Conservation (phyloP, 2,113 vertebrate genomes). For the Saccopteryx leptura region DNA sequence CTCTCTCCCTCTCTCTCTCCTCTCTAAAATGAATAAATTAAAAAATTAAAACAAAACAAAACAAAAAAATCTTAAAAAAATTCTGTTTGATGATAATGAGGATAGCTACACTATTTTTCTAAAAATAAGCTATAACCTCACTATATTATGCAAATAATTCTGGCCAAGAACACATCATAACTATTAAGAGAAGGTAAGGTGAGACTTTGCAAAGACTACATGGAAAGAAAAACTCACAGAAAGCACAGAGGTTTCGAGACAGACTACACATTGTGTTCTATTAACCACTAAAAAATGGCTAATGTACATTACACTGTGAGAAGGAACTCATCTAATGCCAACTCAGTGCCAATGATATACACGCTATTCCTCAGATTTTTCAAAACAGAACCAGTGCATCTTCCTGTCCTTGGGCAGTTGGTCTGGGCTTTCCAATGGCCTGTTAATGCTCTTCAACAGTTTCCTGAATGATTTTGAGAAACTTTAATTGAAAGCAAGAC, state of each 20-base stretch:
- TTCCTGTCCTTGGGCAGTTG: background rate
- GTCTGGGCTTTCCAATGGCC: background rate
- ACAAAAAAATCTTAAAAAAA: background rate
- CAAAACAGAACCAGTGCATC: background rate
- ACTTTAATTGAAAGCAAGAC: background rate
- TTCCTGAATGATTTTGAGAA: slow-evolving; percentile 59
- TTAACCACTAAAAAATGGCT: background rate
- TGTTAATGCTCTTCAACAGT: background rate
- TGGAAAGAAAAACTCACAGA: background rate
- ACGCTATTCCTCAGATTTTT: background rate
- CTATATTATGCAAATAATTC: background rate
- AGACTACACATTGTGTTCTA: background rate
- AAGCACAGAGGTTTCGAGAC: background rate
- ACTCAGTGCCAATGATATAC: background rate
- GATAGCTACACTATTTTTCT: slow-evolving; percentile 4
- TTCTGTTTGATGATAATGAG: slow-evolving; percentile 36
- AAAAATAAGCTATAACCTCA: slow-evolving; percentile 21
- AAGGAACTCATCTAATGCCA: slow-evolving; percentile 9
- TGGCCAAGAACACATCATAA: background rate
- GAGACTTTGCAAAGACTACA: background rate
- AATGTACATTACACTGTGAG: background rate
- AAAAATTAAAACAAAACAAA: too few species aligned
- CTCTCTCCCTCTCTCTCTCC: too few species aligned
- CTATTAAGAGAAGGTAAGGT: background rate
- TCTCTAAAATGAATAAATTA: too few species aligned